Evolutionary conservation across 2,113 vertebrate genomes (phyloP).

Genomic region (Aepyceros melampus): DNA sequence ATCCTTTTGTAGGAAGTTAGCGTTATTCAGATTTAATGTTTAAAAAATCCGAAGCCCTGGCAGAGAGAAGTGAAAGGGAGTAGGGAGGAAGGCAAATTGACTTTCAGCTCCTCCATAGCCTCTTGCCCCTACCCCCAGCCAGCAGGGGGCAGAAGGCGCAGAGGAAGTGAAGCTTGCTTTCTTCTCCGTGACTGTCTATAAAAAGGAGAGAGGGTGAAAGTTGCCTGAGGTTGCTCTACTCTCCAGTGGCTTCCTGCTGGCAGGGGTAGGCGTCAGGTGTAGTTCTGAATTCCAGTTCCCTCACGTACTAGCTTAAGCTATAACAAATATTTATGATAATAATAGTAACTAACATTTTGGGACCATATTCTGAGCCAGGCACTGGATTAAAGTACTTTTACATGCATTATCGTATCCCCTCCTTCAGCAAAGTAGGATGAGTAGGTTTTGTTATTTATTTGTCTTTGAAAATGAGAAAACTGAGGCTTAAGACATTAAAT

Average conservation of each 20-base stretch:
- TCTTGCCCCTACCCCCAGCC: conserved; percentile 1
- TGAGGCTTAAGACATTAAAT: not conserved
- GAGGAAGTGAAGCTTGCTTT: not conserved
- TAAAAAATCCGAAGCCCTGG: conserved; percentile 32
- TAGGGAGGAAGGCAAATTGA: not conserved
- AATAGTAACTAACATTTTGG: not conserved
- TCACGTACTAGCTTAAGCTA: no score
- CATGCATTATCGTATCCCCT: not conserved
- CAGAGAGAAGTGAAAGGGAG: not conserved
- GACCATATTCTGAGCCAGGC: not conserved
- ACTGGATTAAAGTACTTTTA: not conserved
- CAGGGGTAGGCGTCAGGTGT: not conserved
- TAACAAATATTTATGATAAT: not conserved
- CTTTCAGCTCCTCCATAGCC: not conserved
- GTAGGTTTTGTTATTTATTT: not conserved
- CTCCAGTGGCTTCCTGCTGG: not conserved
- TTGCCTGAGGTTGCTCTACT: not conserved
- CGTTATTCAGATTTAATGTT: conserved; percentile 10
- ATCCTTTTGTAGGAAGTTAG: conserved; percentile 35
- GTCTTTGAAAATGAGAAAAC: not conserved
- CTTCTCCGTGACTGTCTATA: not conserved
- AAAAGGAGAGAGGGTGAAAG: not conserved
- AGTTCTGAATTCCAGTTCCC: not conserved
- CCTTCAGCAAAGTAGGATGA: not conserved
- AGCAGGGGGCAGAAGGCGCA: conserved; percentile 63